phyloP scores from a whole-genome alignment of 2,888 invertebrate genomes.

The Electrophaes corylata region DNA sequence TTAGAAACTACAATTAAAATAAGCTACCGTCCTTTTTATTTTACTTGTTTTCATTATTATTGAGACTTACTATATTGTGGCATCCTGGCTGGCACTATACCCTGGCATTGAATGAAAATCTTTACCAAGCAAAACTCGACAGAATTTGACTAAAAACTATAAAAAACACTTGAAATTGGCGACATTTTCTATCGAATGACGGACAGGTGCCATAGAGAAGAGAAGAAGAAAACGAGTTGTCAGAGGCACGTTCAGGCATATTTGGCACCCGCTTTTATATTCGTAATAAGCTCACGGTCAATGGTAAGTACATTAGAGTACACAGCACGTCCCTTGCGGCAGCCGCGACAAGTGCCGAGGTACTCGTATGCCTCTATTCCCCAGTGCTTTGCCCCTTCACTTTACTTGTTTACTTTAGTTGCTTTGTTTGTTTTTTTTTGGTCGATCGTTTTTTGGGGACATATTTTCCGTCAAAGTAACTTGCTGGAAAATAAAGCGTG shows the following conservation, averaged over 20 bases:
- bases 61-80: too few relatives aligned
- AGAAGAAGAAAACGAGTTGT: too few relatives aligned
- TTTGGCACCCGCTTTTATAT: neutral
- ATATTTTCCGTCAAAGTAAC: slow-evolving; percentile 2
- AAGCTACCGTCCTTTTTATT: too few relatives aligned
- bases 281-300: slow-evolving; percentile 36
- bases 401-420: slow-evolving; percentile 45
- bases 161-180: too few relatives aligned
- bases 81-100: too few relatives aligned
- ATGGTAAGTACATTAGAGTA: slow-evolving; percentile 43
- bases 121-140: too few relatives aligned
- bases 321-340: slow-evolving; percentile 54
- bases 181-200: too few relatives aligned
- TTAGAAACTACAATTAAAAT: too few relatives aligned
- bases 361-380: slow-evolving; percentile 35
- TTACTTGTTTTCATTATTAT: too few relatives aligned
- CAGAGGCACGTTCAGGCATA: neutral
- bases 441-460: slow-evolving; percentile 33
- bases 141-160: too few relatives aligned
- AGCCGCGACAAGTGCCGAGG: slow-evolving; percentile 57
- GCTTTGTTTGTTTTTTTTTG: slow-evolving; percentile 44
- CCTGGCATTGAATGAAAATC: too few relatives aligned
- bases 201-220: too few relatives aligned
- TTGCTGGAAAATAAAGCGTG: slow-evolving; percentile 1
- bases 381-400: slow-evolving; percentile 44